Conservation (phyloP, 2,113 vertebrate species). For the Willisornis vidua region DNA sequence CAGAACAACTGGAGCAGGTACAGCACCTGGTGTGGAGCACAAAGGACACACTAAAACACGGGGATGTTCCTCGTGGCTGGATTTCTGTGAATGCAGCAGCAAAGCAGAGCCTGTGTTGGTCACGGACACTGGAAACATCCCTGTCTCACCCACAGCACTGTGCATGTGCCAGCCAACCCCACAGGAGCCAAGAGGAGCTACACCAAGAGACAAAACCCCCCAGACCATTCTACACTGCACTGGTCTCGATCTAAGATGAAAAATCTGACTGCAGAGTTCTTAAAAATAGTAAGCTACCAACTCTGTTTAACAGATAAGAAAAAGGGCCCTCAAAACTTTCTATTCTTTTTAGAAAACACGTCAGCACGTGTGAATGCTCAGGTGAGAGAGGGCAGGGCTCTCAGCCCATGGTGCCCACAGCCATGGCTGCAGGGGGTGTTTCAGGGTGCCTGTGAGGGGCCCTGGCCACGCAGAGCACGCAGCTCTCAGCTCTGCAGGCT, state of each 20-base stretch:
- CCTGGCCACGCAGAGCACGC: constrained; percentile 24
- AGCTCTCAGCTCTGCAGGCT: not conserved
- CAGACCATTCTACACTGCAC: not conserved
- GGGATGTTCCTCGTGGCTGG: not conserved
- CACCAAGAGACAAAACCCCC: not conserved
- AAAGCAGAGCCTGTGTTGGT: not conserved
- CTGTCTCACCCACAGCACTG: not conserved
- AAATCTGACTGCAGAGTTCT: not conserved
- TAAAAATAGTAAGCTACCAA: not conserved
- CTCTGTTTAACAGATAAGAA: not conserved
- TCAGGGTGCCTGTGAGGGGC: not conserved
- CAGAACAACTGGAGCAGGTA: not conserved
- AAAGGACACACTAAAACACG: not conserved
- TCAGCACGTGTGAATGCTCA: rapidly evolving
- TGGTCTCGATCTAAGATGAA: not conserved
- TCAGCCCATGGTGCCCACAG: not conserved
- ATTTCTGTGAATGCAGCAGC: not conserved
- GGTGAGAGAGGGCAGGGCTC: not conserved
- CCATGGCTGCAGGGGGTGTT: not conserved
- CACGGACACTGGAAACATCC: rapidly evolving
- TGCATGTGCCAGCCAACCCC: not conserved
- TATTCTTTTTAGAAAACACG: not conserved
- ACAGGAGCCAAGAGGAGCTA: not conserved
- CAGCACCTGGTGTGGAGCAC: not conserved
- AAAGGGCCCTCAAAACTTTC: not conserved